These are phyloP conservation scores for Lycaena phlaeas DNA, from an alignment of 2,888 invertebrate genomes.

Conservation along the genomic window DNA sequence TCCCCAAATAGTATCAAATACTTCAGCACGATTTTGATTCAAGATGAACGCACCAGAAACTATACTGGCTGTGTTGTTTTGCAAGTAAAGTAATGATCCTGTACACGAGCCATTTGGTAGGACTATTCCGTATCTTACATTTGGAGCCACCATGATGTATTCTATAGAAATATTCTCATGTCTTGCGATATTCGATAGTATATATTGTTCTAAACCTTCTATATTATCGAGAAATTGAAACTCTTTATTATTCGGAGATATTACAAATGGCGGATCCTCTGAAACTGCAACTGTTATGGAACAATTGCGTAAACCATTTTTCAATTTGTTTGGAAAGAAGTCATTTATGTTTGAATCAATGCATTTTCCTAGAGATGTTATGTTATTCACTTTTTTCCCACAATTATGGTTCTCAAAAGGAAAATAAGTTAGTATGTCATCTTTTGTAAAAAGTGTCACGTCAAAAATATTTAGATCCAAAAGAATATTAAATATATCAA, in stretches of 20 bases:
- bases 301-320: constrained; percentile 25
- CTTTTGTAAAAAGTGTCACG: neutral
- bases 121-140: constrained; percentile 27
- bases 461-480: constrained; percentile 5
- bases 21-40: constrained; percentile 32
- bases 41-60: constrained; percentile 35
- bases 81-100: constrained; percentile 31
- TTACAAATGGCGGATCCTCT: constrained; percentile 31
- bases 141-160: constrained; percentile 22
- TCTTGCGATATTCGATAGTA: constrained; percentile 31
- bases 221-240: constrained; percentile 21
- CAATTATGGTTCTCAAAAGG: neutral
- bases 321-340: neutral
- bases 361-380: constrained; percentile 1
- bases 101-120: constrained; percentile 34
- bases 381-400: neutral
- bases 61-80: constrained; percentile 30
- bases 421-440: neutral
- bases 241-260: constrained; percentile 25
- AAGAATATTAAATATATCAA: neutral
- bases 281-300: constrained; percentile 29
- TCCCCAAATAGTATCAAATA: constrained; percentile 40
- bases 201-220: constrained; percentile 35
- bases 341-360: neutral
- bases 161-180: constrained; percentile 26